A percentile compares a stretch with the other conserved stretches of the same genome.
Evolutionary conservation across 1,140 invertebrate species (phyloP).

Genomic region (Hyposmocoma kahamanoa): DNA sequence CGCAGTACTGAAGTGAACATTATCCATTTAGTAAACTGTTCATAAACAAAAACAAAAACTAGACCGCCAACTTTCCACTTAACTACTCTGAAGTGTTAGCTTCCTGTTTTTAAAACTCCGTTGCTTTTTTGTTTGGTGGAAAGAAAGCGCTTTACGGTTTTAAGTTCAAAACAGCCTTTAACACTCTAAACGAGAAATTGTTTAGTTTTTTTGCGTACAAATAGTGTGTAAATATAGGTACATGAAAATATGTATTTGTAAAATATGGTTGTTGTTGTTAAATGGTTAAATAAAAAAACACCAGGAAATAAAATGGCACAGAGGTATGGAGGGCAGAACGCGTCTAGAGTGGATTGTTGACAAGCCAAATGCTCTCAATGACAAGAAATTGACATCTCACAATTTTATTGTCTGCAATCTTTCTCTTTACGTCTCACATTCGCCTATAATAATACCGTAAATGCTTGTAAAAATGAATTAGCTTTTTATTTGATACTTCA

Average conservation of each 20-base stretch:
- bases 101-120: conserved; percentile 66
- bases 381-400: neutral
- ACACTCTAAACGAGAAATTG: conserved; percentile 34
- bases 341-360: neutral
- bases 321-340: neutral
- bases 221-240: no score
- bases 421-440: neutral
- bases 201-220: no score
- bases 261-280: no score
- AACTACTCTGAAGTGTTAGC: conserved; percentile 62
- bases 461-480: neutral
- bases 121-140: conserved; percentile 54
- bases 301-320: neutral
- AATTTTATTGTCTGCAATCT: conserved; percentile 1
- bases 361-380: no score
- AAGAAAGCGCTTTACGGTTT: conserved; percentile 54
- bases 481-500: no score
- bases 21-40: conserved; percentile 32
- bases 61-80: conserved; percentile 64
- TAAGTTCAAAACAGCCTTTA: conserved; percentile 63
- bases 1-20: conserved; percentile 24
- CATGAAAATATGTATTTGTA: no score
- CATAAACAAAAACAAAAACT: conserved; percentile 60
- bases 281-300: neutral
- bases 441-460: neutral